phyloP scores from a whole-genome alignment of 2,888 invertebrate genomes.

The Reticulitermes lucifugus region DNA sequence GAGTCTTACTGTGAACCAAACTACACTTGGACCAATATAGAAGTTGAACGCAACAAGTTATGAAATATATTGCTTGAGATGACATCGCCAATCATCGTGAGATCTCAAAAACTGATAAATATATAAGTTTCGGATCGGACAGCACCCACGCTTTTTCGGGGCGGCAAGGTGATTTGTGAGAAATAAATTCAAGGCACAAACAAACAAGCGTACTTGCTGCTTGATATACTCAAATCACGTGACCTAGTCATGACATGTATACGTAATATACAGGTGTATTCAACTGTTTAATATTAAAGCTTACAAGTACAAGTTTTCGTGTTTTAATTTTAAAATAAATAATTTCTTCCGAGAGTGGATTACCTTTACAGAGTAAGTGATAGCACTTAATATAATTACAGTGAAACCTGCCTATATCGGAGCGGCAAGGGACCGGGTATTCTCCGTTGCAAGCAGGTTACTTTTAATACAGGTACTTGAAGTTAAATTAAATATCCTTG shows the following conservation, averaged over 20 bases:
- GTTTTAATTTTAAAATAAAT: no score
- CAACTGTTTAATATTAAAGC: background rate
- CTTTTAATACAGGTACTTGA: no score
- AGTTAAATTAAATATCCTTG: no score
- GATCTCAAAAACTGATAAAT: slow-evolving; percentile 10
- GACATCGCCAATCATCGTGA: slow-evolving; percentile 2
- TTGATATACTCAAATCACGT: background rate
- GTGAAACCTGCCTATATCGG: no score
- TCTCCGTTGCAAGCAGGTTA: no score
- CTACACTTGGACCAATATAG: background rate
- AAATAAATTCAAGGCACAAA: slow-evolving; percentile 8
- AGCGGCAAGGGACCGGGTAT: no score
- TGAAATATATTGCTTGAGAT: background rate
- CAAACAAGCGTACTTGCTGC: background rate
- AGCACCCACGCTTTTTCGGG: background rate
- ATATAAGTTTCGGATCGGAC: background rate
- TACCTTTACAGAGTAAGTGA: no score
- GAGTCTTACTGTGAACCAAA: background rate
- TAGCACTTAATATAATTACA: no score
- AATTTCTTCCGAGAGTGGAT: no score
- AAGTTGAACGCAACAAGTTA: background rate
- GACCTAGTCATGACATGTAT: background rate
- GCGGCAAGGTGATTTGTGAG: slow-evolving; percentile 31
- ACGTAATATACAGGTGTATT: background rate
- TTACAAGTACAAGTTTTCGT: no score